Evolutionary conservation across 2,113 vertebrate species (phyloP), one percentile per base, ranked within the genome.

Genomic region (Phodopus roborovskii): DNA sequence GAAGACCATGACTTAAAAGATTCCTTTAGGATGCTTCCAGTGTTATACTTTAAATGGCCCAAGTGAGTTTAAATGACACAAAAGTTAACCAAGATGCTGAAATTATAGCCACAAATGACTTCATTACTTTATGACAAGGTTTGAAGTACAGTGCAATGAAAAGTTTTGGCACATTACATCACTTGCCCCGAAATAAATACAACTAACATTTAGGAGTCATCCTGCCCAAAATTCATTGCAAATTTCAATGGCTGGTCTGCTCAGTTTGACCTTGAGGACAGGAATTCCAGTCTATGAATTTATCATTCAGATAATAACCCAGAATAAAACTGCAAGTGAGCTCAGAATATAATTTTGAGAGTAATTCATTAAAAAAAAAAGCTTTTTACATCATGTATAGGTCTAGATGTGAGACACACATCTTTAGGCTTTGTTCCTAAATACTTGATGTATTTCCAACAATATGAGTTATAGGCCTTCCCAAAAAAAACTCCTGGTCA

Each of bases 401-500:
- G 68, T 53, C 85, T 93, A 58, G 33, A 87, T 85, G 30, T 77
- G 64, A 95, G 53, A 82, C 82, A 73, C 79, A 85, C 58, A 53
- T 58, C 92, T 78, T 81, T 68, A 77, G 89, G 96, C 92, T 17
- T 64, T 50, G 84, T 90, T 95, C 86, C 45, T 45, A 45, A 45
- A 45, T 92, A n/a, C 66, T 81, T 0, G 2, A 87, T 95, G 68
- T 68, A 75, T 66, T 91, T 92, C 94, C 73, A 96, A 78, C 16
- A 71, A 97, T 93, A 88, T 92, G 94, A 97, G 95, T 96, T 97
- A 96, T 60, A 95, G 91, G 70, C 30, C 86, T 91, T 94, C 78
- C 68, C 92, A 48, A 93, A 95, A 97, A 97, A 97, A 88, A 90
- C 87, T 96, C 94, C 92, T 94, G 89, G 78, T 93, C 88, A 97